Conservation (phyloP, 2,797 vertebrate species). For the Anguilla megastoma region DNA sequence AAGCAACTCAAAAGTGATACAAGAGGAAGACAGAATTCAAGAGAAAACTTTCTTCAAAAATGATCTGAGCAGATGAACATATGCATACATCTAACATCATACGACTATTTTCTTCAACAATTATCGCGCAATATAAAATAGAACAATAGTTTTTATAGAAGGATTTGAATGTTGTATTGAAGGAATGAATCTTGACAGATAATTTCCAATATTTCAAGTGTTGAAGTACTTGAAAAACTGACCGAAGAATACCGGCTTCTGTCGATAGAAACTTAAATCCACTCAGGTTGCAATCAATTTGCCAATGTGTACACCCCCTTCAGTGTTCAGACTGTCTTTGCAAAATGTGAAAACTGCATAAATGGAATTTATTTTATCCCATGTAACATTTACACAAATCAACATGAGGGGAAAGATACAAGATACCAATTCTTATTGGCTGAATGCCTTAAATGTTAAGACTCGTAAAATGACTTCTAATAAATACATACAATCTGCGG, state of each 20-base stretch:
- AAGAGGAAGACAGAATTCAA: conserved; percentile 63
- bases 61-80: not conserved
- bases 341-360: not conserved
- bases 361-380: not conserved
- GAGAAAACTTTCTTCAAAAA: conserved; percentile 75
- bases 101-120: conserved; percentile 80
- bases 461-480: too few species aligned
- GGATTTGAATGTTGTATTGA: conserved; percentile 64
- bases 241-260: conserved; percentile 85
- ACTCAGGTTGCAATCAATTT: conserved; percentile 83
- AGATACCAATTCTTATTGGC: too few species aligned
- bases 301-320: conserved; percentile 69
- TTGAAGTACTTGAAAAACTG: conserved; percentile 82
- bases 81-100: conserved; percentile 69
- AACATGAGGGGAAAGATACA: too few species aligned
- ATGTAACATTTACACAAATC: not conserved
- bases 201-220: conserved; percentile 92
- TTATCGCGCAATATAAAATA: conserved; percentile 94
- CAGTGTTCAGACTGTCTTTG: too few species aligned
- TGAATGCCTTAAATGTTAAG: too few species aligned
- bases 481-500: too few species aligned
- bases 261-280: conserved; percentile 68
- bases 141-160: conserved; percentile 69
- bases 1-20: conserved; percentile 39
- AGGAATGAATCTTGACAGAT: conserved; percentile 88